Percentiles rank a stretch among this genome's conserved stretches.
Evolutionary conservation across 2,797 vertebrate genomes (phyloP).

Genomic region (Sebastes miniatus): DNA sequence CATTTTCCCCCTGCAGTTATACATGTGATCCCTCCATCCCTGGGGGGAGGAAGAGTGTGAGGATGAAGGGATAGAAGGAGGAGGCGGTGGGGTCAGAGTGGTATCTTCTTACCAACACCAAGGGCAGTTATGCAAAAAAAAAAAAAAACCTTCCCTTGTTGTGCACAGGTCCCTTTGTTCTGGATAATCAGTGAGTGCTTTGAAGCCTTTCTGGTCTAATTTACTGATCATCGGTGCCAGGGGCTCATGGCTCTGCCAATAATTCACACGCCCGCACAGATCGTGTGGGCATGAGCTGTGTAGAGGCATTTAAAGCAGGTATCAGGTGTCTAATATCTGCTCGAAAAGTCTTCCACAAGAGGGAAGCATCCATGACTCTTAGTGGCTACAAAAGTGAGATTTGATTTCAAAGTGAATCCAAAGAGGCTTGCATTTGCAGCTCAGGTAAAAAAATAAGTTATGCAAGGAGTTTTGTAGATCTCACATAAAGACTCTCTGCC

Average conservation of each 20-base stretch:
- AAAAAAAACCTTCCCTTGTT: slow-evolving; percentile 42
- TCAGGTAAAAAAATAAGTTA: slow-evolving; percentile 58
- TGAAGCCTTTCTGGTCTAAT: slow-evolving; percentile 78
- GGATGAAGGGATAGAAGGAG: slow-evolving; percentile 63
- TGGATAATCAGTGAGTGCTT: slow-evolving; percentile 70
- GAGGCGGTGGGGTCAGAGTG: slow-evolving; percentile 41
- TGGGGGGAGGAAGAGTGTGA: slow-evolving; percentile 39
- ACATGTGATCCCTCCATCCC: slow-evolving; percentile 61
- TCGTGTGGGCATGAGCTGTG: slow-evolving; percentile 36
- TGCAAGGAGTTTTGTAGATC: slow-evolving; percentile 46
- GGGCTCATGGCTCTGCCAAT: slow-evolving; percentile 57
- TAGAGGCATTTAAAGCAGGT: slow-evolving; percentile 45
- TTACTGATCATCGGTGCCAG: slow-evolving; percentile 74
- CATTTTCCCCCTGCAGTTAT: slow-evolving; percentile 63
- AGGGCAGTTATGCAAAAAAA: slow-evolving; percentile 59
- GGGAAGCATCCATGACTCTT: slow-evolving; percentile 25
- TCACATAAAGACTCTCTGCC: slow-evolving; percentile 35
- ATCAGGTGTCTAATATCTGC: slow-evolving; percentile 53
- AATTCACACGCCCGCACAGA: slow-evolving; percentile 55
- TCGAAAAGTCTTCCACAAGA: slow-evolving; percentile 7
- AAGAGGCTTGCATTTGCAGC: slow-evolving; percentile 54
- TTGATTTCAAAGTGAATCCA: slow-evolving; percentile 44
- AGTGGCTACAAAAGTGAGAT: slow-evolving; percentile 32
- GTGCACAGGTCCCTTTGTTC: slow-evolving; percentile 72
- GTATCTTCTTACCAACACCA: slow-evolving; percentile 78